phyloP scores from a whole-genome alignment of 2,888 invertebrate species.

The Ichneumoninae sp. region DNA sequence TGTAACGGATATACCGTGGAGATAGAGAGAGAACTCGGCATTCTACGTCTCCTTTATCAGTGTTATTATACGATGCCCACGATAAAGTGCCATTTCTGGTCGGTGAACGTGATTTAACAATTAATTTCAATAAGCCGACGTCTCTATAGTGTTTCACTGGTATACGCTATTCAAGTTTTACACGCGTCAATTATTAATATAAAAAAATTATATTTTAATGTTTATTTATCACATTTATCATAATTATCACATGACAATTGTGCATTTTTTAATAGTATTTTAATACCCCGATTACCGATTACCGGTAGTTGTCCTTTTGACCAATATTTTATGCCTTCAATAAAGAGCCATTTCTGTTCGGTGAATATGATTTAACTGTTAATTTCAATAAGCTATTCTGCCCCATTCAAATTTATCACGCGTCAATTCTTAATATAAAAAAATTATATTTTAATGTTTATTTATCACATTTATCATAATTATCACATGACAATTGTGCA shows the following conservation, averaged over 20 bases:
- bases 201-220: not conserved
- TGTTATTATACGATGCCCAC: slow-evolving; percentile 15
- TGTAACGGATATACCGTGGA: slow-evolving; percentile 28
- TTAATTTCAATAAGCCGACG: not conserved
- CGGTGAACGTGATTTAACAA: not conserved
- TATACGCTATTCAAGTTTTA: not conserved
- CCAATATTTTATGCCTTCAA: not conserved
- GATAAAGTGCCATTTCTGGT: slow-evolving; percentile 9
- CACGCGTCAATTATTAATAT: not conserved
- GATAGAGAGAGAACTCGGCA: not conserved
- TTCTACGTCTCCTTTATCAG: slow-evolving; percentile 25
- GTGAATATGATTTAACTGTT: slow-evolving; percentile 5
- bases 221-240: not conserved
- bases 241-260: too few relatives aligned
- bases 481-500: too few relatives aligned
- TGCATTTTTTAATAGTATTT: too few relatives aligned
- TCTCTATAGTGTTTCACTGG: slow-evolving; percentile 5
- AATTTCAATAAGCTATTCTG: not conserved
- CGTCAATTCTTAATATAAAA: not conserved
- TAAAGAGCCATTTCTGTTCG: not conserved
- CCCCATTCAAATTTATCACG: not conserved
- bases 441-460: not conserved
- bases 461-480: too few relatives aligned
- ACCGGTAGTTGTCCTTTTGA: too few relatives aligned
- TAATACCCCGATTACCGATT: too few relatives aligned